A percentile compares a stretch with the other conserved stretches of the same genome.
Evolutionary conservation across 2,113 vertebrate genomes (phyloP).

Genomic region (Isichthys henryi): DNA sequence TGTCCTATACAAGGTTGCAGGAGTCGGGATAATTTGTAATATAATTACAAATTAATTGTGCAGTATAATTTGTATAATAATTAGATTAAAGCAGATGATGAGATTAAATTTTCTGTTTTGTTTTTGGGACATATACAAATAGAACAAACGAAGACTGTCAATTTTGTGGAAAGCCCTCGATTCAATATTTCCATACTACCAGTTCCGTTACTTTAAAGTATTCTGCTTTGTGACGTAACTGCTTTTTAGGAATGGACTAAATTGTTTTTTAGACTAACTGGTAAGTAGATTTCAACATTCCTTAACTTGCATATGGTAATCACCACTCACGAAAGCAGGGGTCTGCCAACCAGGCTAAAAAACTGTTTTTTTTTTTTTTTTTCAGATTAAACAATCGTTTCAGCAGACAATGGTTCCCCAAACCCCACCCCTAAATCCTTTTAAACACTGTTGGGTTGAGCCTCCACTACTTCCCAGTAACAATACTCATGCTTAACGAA

Average conservation of each 20-base stretch:
- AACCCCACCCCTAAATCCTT: not conserved
- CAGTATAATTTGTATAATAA: no score
- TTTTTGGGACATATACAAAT: not conserved
- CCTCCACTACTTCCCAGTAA: not conserved
- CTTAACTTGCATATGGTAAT: not conserved
- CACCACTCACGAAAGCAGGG: not conserved
- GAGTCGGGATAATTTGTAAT: not conserved
- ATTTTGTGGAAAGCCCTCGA: not conserved
- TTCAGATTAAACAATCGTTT: slow-evolving; percentile 3
- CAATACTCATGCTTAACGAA: not conserved
- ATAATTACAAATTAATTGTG: no score
- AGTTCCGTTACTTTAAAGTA: not conserved
- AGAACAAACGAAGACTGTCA: not conserved
- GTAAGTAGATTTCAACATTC: not conserved
- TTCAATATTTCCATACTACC: not conserved
- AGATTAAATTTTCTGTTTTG: not conserved
- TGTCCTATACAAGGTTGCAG: not conserved
- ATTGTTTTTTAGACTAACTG: not conserved
- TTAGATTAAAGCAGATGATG: not conserved
- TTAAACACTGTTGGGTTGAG: not conserved
- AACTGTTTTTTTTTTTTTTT: not conserved
- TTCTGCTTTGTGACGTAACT: not conserved
- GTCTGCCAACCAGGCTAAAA: not conserved
- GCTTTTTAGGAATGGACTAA: not conserved
- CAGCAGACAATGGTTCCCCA: not conserved